phyloP scores from a whole-genome alignment of 2,113 vertebrate species.

The Plestiodon gilberti region DNA sequence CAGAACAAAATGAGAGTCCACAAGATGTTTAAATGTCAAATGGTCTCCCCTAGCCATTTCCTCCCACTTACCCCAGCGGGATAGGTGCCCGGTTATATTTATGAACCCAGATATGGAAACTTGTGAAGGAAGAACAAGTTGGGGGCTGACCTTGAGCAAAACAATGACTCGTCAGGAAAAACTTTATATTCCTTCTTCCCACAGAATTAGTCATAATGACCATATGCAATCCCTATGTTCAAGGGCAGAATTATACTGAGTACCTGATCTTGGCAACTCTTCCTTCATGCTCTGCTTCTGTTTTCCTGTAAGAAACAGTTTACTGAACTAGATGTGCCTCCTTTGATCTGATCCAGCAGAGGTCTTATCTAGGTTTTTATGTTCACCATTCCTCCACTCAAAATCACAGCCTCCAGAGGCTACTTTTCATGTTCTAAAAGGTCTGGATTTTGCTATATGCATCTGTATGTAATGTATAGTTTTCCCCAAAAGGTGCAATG shows the following conservation, averaged over 20 bases:
- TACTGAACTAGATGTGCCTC: too few species aligned
- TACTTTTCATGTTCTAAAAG: neutral
- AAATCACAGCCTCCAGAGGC: neutral
- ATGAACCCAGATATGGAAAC: neutral
- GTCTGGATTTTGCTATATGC: neutral
- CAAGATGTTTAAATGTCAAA: neutral
- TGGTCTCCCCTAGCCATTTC: neutral
- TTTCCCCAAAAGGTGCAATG: neutral
- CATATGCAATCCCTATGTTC: too few species aligned
- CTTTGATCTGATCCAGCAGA: too few species aligned
- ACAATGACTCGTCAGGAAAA: neutral
- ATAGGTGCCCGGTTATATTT: neutral
- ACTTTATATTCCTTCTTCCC: too few species aligned
- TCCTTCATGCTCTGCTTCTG: too few species aligned
- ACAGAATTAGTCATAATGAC: too few species aligned
- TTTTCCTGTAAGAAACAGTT: too few species aligned
- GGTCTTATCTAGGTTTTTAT: too few species aligned
- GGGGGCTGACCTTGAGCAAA: neutral
- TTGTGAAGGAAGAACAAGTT: neutral
- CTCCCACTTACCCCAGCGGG: neutral
- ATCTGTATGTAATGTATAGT: neutral
- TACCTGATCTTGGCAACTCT: too few species aligned
- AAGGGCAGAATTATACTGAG: too few species aligned
- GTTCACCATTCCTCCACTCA: neutral
- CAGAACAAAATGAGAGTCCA: too few species aligned